Evolutionary conservation across 2,113 vertebrate species (phyloP).

Genomic region (Pogonocichla stellata): DNA sequence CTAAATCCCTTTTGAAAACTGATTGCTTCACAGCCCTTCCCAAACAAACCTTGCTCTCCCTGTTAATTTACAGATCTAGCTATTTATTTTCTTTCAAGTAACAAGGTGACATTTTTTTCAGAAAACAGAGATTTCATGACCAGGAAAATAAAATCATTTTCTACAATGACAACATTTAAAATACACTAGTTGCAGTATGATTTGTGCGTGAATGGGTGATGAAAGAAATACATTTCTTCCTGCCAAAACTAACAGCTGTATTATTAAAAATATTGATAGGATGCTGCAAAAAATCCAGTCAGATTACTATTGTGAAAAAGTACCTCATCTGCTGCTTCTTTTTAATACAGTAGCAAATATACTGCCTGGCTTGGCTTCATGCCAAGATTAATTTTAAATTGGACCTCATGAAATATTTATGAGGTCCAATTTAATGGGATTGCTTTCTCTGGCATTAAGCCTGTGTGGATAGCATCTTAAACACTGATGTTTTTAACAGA

Average conservation of each 20-base stretch:
- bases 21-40: background rate
- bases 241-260: slow-evolving; percentile 57
- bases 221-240: slow-evolving; percentile 25
- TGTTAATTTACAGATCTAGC: background rate
- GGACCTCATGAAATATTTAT: slow-evolving; percentile 72
- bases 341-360: slow-evolving; percentile 64
- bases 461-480: slow-evolving; percentile 69
- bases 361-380: slow-evolving; percentile 48
- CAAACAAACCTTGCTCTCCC: background rate
- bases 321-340: slow-evolving; percentile 56
- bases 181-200: background rate
- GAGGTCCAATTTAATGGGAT: slow-evolving; percentile 67
- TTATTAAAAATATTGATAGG: slow-evolving; percentile 56
- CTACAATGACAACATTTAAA: background rate
- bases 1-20: background rate
- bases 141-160: background rate
- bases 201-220: background rate
- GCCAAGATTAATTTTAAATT: slow-evolving; percentile 64
- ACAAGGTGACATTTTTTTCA: background rate
- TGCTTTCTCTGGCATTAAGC: slow-evolving; percentile 66
- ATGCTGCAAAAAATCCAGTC: slow-evolving; percentile 53
- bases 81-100: background rate
- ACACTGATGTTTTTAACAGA: slow-evolving; percentile 59
- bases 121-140: background rate
- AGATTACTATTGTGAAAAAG: slow-evolving; percentile 51